Conservation (phyloP, 2,888 invertebrate genomes). For the Cheiracanthium punctorium region DNA sequence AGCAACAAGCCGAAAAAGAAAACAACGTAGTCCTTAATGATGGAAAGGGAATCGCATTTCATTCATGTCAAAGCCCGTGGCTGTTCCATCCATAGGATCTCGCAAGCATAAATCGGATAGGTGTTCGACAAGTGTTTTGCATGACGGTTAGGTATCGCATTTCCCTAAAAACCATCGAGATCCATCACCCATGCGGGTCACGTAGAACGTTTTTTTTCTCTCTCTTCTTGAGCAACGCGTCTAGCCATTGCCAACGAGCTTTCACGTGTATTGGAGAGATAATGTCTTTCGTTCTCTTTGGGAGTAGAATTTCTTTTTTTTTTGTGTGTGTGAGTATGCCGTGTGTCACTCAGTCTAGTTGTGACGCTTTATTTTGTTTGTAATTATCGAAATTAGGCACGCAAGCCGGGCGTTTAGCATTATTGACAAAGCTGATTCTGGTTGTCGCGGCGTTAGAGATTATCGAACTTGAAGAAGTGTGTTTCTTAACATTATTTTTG, state of each 20-base stretch:
- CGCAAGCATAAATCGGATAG: not conserved
- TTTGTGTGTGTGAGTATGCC: no score
- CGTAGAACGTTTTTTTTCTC: no score
- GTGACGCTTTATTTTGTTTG: conserved; percentile 12
- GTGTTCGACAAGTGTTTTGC: conserved; percentile 15
- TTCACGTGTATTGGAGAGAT: conserved; percentile 1
- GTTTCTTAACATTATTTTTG: no score
- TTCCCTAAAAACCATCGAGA: not conserved
- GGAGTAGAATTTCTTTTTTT: not conserved
- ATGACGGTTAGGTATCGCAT: conserved; percentile 2
- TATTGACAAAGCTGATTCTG: not conserved
- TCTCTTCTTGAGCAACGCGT: not conserved
- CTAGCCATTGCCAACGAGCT: not conserved
- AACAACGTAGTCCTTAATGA: not conserved
- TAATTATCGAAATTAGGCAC: conserved; percentile 3
- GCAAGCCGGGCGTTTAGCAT: not conserved
- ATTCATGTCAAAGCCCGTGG: not conserved
- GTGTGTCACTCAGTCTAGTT: conserved; percentile 10
- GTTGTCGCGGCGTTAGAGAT: not conserved
- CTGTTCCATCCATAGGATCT: not conserved
- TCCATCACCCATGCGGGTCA: not conserved
- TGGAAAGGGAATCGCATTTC: not conserved
- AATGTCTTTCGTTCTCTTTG: not conserved
- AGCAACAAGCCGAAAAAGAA: not conserved
- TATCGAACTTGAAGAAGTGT: conserved; percentile 4